phyloP scores from a whole-genome alignment of 1,140 invertebrate genomes.

The Cylas formicarius region DNA sequence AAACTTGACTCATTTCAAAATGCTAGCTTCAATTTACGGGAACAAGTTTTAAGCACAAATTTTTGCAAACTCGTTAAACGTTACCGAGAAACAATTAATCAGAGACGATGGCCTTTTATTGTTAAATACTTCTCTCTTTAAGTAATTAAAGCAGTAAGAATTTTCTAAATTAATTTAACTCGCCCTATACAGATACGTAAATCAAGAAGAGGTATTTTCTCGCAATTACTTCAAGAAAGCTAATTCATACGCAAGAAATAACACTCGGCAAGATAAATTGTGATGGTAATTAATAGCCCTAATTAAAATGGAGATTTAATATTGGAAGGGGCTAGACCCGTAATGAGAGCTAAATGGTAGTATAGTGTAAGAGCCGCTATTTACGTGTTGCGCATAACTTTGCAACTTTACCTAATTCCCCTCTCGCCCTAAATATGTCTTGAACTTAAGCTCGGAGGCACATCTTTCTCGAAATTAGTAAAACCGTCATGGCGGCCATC shows the following conservation, averaged over 20 bases:
- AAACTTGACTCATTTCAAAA: too few relatives aligned
- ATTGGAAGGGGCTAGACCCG: conserved; percentile 29
- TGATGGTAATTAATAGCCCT: conserved; percentile 37
- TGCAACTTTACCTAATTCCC: conserved; percentile 41
- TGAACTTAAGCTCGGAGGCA: conserved; percentile 36
- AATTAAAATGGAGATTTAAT: conserved; percentile 40
- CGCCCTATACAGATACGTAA: too few relatives aligned
- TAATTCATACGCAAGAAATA: conserved; percentile 28
- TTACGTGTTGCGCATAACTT: conserved; percentile 44
- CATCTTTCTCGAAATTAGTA: conserved; percentile 39
- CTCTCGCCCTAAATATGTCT: conserved; percentile 39
- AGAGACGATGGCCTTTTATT: too few relatives aligned
- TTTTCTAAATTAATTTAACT: too few relatives aligned
- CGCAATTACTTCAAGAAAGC: too few relatives aligned
- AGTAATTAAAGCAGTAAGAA: too few relatives aligned
- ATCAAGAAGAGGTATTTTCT: too few relatives aligned
- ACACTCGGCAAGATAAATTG: conserved; percentile 31
- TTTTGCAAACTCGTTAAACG: too few relatives aligned
- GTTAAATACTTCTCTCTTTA: too few relatives aligned
- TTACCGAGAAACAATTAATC: too few relatives aligned
- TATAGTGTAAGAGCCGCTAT: conserved; percentile 35
- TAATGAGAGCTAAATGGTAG: conserved; percentile 42
- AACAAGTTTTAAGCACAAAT: too few relatives aligned
- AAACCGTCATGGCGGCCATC: conserved; percentile 25
- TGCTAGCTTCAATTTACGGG: too few relatives aligned